Percentiles rank a stretch among this genome's conserved stretches.
These are phyloP conservation scores for Pseudomugil tenellus DNA, from an alignment of 2,797 vertebrate genomes.

Conservation along the genomic window DNA sequence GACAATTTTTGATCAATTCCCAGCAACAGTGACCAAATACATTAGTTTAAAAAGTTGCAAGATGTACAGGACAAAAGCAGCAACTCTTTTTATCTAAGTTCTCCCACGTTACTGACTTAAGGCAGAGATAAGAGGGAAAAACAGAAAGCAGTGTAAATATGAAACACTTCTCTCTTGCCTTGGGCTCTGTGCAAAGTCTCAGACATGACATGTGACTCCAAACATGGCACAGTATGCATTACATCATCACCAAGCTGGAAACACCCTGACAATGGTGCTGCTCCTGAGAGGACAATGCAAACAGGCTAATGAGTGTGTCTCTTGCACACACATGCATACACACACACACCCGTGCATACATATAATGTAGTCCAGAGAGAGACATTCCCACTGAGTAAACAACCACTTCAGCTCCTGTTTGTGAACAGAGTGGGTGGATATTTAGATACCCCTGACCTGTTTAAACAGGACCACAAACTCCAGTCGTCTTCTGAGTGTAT, in stretches of 20 bases:
- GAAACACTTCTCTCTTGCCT: conserved; percentile 35
- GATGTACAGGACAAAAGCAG: too few species aligned
- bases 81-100: conserved; percentile 8
- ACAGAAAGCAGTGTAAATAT: conserved; percentile 45
- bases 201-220: conserved; percentile 77
- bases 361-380: conserved; percentile 42
- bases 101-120: conserved; percentile 8
- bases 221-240: conserved; percentile 76
- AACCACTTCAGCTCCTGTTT: conserved; percentile 41
- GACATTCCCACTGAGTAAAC: conserved; percentile 55
- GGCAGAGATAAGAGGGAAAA: conserved; percentile 20
- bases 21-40: neutral
- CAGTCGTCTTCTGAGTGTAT: conserved; percentile 32
- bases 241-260: conserved; percentile 78
- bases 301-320: conserved; percentile 65
- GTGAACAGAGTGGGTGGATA: conserved; percentile 70
- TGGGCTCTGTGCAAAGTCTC: conserved; percentile 35
- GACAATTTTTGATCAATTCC: neutral
- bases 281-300: conserved; percentile 72
- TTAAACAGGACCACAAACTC: conserved; percentile 44
- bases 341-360: conserved; percentile 7
- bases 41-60: too few species aligned
- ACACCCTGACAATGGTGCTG: conserved; percentile 75
- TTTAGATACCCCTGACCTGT: conserved; percentile 62
- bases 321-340: conserved; percentile 21